Evolutionary conservation across 1,140 invertebrate species (phyloP).

Genomic region (Phthorimaea operculella): DNA sequence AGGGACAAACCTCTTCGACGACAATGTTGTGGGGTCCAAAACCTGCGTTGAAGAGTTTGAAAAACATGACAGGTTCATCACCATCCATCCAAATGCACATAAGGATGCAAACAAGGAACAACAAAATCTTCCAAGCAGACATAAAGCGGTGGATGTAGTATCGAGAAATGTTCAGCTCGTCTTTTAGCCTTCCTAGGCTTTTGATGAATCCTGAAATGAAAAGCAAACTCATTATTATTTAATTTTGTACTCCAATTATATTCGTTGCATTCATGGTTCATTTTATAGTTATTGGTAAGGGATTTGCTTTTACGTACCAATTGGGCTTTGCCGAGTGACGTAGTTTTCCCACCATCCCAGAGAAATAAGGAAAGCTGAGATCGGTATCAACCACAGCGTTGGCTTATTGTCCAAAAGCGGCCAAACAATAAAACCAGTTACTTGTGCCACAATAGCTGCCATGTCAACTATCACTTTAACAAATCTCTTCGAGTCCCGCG

Average conservation of each 20-base stretch:
- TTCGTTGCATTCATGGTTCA: neutral
- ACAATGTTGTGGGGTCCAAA: slow-evolving; percentile 84
- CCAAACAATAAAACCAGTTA: slow-evolving; percentile 91
- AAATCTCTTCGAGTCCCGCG: slow-evolving; percentile 81
- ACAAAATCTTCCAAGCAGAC: slow-evolving; percentile 87
- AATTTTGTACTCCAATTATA: slow-evolving; percentile 5
- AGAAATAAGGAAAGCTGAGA: slow-evolving; percentile 86
- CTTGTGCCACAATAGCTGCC: slow-evolving; percentile 83
- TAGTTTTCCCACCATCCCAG: slow-evolving; percentile 98
- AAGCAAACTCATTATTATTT: slow-evolving; percentile 7
- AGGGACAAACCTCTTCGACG: slow-evolving; percentile 74
- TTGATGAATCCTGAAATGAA: slow-evolving; percentile 77
- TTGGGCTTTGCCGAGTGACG: slow-evolving; percentile 83
- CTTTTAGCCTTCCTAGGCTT: slow-evolving; percentile 83
- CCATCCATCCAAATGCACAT: slow-evolving; percentile 80
- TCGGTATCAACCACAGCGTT: slow-evolving; percentile 84
- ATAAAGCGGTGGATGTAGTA: slow-evolving; percentile 92
- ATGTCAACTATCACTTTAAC: slow-evolving; percentile 86
- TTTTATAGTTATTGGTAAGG: neutral
- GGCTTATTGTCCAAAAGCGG: slow-evolving; percentile 79
- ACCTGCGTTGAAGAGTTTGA: slow-evolving; percentile 78
- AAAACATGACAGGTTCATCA: slow-evolving; percentile 81
- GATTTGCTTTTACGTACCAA: slow-evolving; percentile 65
- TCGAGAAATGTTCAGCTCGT: slow-evolving; percentile 80
- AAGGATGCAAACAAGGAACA: slow-evolving; percentile 80